Evolutionary conservation across 2,888 invertebrate genomes (phyloP).

Genomic region (Heliconius aoede): DNA sequence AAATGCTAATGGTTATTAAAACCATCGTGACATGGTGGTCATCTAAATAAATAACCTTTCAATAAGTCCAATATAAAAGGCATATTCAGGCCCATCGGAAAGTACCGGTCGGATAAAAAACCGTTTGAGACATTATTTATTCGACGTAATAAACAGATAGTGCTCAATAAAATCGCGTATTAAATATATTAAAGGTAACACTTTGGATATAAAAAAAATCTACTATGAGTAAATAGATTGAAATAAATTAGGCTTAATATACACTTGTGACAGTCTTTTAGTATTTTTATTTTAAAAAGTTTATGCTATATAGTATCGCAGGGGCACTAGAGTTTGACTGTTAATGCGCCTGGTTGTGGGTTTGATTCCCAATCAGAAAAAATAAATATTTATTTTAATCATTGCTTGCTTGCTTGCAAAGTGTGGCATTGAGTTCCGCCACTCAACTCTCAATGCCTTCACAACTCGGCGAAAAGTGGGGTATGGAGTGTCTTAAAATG

Average conservation of each 20-base stretch:
- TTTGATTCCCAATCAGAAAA: too few relatives aligned
- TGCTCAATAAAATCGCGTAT: conserved; percentile 66
- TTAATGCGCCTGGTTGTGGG: too few relatives aligned
- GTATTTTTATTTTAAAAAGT: neutral
- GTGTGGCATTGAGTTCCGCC: too few relatives aligned
- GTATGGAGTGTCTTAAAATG: too few relatives aligned
- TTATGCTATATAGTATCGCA: too few relatives aligned
- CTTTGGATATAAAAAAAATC: conserved; percentile 45
- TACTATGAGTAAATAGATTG: conserved; percentile 31
- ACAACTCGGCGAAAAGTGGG: too few relatives aligned
- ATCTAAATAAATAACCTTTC: conserved; percentile 3
- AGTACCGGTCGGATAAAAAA: conserved; percentile 45
- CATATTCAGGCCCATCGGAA: conserved; percentile 35
- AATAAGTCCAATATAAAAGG: conserved; percentile 40
- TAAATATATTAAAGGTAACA: conserved; percentile 63
- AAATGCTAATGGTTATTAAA: neutral
- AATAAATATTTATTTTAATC: too few relatives aligned
- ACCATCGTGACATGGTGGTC: neutral
- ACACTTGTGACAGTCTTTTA: neutral
- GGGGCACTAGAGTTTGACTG: too few relatives aligned
- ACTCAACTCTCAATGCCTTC: too few relatives aligned
- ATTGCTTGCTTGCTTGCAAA: too few relatives aligned
- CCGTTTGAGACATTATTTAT: conserved; percentile 51
- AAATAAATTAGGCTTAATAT: conserved; percentile 3
- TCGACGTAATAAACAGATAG: conserved; percentile 71